Percentiles rank a stretch among this genome's conserved stretches.
Conservation (phyloP, 2,113 vertebrate genomes). For the Mandrillus leucophaeus region DNA sequence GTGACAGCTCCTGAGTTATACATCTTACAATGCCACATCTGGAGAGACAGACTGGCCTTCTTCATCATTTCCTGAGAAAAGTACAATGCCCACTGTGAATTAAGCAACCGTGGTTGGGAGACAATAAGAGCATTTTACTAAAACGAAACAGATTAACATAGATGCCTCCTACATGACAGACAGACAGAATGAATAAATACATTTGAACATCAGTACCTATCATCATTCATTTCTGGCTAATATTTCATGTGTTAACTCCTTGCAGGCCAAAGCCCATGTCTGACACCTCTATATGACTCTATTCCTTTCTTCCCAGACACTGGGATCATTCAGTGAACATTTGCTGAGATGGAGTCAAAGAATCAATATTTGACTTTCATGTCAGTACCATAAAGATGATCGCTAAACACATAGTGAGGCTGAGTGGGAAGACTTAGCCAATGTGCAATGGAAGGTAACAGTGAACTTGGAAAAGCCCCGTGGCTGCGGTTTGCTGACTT, state of each 20-base stretch:
- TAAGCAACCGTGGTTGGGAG: background rate
- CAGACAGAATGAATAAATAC: background rate
- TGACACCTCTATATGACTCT: background rate
- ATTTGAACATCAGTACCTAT: background rate
- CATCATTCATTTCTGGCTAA: background rate
- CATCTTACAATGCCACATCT: background rate
- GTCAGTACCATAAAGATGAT: constrained; percentile 32
- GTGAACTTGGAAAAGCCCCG: constrained; percentile 55
- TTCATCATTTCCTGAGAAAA: background rate
- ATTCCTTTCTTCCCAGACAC: background rate
- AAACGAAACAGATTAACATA: background rate
- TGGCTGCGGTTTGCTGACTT: background rate
- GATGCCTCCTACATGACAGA: background rate
- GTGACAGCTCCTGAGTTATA: constrained; percentile 25
- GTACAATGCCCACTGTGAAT: background rate
- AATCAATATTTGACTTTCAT: constrained; percentile 15
- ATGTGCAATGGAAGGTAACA: background rate
- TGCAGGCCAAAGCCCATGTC: background rate
- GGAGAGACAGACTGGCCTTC: background rate
- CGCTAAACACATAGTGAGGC: background rate
- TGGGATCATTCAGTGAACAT: background rate
- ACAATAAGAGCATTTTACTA: background rate
- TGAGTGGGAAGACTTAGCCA: background rate
- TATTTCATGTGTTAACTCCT: background rate
- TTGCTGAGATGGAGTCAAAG: constrained; percentile 22